Percentiles rank a stretch among this genome's conserved stretches.
These are phyloP conservation scores for Pelagia noctiluca DNA, from an alignment of 30 jellyfish, hydroid and myxozoan species.

Conservation along the genomic window DNA sequence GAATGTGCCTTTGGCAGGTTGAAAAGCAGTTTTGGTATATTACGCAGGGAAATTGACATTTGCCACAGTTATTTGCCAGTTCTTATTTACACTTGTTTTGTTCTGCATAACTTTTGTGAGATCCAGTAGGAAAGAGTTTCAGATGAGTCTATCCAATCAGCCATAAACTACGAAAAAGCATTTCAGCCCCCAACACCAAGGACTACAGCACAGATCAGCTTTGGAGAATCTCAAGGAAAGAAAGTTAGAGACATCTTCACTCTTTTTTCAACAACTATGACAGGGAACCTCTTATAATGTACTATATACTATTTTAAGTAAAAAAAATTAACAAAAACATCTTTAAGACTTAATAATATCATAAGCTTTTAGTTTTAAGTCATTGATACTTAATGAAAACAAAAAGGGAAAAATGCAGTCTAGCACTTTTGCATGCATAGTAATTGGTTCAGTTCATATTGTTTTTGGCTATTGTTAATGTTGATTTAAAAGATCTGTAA, in stretches of 20 bases:
- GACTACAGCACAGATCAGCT: neutral
- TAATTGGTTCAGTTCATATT: neutral
- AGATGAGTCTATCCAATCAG: neutral
- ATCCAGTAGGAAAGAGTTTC: neutral
- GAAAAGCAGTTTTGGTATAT: neutral
- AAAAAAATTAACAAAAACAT: too few species aligned
- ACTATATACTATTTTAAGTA: neutral
- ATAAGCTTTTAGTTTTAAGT: neutral
- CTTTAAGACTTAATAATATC: too few species aligned
- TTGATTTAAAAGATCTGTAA: neutral
- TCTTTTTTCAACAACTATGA: neutral
- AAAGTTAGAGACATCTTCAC: conserved; percentile 11
- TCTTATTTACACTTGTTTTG: too few species aligned
- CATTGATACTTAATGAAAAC: neutral
- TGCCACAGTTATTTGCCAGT: neutral
- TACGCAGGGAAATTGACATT: conserved; percentile 5
- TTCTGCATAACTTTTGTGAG: too few species aligned
- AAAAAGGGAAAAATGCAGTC: too few species aligned
- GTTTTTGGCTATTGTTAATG: neutral
- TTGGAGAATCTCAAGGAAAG: conserved; percentile 14
- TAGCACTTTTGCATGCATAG: too few species aligned
- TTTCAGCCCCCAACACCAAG: conserved; percentile 9
- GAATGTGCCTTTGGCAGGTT: too few species aligned
- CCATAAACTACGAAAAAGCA: neutral
- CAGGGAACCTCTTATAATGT: too few species aligned